Base-by-base conservation (phyloP, 2,797 vertebrate species). In the Phylloscopus collybita region DNA sequence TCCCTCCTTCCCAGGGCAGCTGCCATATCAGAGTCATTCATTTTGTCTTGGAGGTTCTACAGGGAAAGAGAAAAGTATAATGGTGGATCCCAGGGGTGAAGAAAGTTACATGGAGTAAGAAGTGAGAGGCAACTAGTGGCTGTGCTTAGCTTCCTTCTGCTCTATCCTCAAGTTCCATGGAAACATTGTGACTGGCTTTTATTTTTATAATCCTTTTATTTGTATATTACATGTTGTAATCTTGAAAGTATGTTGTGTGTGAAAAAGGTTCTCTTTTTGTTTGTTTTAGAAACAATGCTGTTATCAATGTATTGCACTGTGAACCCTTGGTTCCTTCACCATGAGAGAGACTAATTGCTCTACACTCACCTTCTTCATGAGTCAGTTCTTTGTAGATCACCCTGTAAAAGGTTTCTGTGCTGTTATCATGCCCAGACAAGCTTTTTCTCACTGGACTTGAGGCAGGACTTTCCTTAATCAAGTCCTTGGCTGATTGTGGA, bases 191-290 rank as follows among this genome's bases (percentile, higher is more conserved):
- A 59, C 2, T 73, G 51, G 9, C 12, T 87, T 86, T 80, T 64
- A 56, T 27, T 88, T 88, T 66, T 49, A 54, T 23, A 17, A 80
- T 57, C 17, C 16, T 85, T 91, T 78, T 83, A 50, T 69, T 93
- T 92, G 66, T 53, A 59, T 44, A 29, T 78, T 88, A 15, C 9
- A 29, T 6, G 34, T 18, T 87, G 22, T 75, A 57, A 80, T 73
- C 47, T 59, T 79, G 25, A 57, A 80, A 82, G 30, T 40, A 67
- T 9, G 0, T 4, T 40, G 42, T 8, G 14, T 32, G 27, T 65
- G 72, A 62, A 83, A 88, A 56, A 67, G 2, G 4, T 73, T 78
- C 32, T 85, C 21, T 8, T 13, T 80, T 38, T 72, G 38, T 73
- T 87, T 82, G 19, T 85, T 83, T 57, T 61, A 72, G 14, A 49